Evolutionary conservation across 2,888 invertebrate genomes (phyloP).

Genomic region (Leuctra nigra): DNA sequence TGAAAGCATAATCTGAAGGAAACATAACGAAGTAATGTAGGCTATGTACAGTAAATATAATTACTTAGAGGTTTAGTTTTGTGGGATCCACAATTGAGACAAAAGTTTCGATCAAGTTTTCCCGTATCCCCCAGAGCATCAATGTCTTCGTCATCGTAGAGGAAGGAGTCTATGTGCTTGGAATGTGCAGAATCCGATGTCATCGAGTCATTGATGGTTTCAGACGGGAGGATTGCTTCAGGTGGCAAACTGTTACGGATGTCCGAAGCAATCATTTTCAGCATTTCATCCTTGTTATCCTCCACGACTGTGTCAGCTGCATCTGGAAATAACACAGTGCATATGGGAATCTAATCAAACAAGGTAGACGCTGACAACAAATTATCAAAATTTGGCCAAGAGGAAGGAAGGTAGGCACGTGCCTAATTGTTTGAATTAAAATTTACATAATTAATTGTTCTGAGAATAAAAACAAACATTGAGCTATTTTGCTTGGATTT

Average conservation of each 20-base stretch:
- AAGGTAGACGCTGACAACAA: no score
- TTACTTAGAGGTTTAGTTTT: constrained; percentile 45
- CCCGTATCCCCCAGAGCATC: constrained; percentile 49
- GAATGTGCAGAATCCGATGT: constrained; percentile 35
- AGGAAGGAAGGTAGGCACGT: no score
- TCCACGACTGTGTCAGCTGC: neutral
- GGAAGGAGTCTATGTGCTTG: constrained; percentile 60
- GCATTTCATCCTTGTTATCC: constrained; percentile 22
- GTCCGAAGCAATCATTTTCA: constrained; percentile 25
- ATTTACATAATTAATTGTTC: no score
- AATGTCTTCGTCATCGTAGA: constrained; percentile 58
- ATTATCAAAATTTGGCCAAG: no score
- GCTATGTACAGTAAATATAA: no score
- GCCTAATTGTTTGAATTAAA: no score
- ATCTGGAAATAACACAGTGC: no score
- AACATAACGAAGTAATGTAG: no score
- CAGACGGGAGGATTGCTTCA: constrained; percentile 25
- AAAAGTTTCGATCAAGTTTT: constrained; percentile 44
- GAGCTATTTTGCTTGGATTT: no score
- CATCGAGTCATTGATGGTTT: constrained; percentile 23
- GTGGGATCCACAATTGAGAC: constrained; percentile 46
- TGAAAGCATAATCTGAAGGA: no score
- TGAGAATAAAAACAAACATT: no score
- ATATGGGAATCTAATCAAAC: no score
- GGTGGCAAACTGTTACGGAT: constrained; percentile 24